Conservation (phyloP, 2,888 invertebrate genomes). For the Aphidius colemani region DNA sequence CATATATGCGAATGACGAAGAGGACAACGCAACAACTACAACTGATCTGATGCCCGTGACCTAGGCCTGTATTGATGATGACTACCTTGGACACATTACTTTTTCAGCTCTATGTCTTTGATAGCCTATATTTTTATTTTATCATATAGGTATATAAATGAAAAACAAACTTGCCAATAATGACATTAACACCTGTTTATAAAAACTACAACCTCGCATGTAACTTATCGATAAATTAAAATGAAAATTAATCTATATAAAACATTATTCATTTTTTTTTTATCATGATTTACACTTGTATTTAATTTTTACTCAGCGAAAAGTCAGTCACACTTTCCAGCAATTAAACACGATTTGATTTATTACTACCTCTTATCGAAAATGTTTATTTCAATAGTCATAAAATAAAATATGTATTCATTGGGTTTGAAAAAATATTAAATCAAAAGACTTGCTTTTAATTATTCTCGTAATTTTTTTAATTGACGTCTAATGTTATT, state of each 20-base stretch:
- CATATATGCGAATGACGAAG: conserved; percentile 6
- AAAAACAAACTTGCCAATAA: neutral
- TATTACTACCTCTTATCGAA: too few species aligned
- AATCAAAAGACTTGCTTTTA: too few species aligned
- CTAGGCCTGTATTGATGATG: conserved; percentile 61
- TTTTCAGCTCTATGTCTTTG: neutral
- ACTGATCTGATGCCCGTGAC: conserved; percentile 62
- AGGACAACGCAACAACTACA: conserved; percentile 15
- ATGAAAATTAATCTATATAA: neutral
- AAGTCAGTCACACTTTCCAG: too few species aligned
- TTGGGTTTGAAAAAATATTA: too few species aligned
- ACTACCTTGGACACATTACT: conserved; percentile 36
- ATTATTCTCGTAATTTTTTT: too few species aligned
- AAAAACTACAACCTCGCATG: neutral
- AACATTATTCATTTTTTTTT: neutral
- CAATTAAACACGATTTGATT: too few species aligned
- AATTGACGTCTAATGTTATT: neutral
- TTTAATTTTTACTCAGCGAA: neutral
- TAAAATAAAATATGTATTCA: too few species aligned
- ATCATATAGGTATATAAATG: too few species aligned
- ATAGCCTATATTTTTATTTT: neutral
- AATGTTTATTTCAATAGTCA: too few species aligned
- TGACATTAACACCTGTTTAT: neutral
- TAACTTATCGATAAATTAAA: neutral
- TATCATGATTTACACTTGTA: neutral